These are phyloP conservation scores for Tupaia tana DNA, from an alignment of 2,113 vertebrate species.

Conservation along the genomic window DNA sequence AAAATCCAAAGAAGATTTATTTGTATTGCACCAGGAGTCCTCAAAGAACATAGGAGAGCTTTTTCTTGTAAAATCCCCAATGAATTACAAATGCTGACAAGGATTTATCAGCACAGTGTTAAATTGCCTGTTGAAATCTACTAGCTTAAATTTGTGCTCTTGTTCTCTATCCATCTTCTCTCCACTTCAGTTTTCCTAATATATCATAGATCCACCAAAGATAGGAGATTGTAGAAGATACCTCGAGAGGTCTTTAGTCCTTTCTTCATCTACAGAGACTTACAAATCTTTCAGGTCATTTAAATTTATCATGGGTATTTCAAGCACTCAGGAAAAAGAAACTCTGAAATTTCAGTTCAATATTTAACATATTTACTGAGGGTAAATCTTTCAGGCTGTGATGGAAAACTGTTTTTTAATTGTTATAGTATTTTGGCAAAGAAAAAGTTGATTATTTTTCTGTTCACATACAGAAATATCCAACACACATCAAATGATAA, in stretches of 20 bases:
- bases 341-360: background rate
- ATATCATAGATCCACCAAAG: constrained; percentile 9
- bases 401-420: background rate
- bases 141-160: constrained; percentile 3
- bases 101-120: constrained; percentile 33
- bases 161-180: constrained; percentile 29
- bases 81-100: constrained; percentile 50
- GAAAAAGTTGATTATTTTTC: background rate
- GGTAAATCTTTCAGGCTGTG: background rate
- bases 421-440: background rate
- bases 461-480: background rate
- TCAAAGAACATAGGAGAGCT: background rate
- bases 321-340: background rate
- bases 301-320: constrained; percentile 34
- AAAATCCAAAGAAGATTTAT: constrained; percentile 47
- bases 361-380: background rate
- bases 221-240: background rate
- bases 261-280: background rate
- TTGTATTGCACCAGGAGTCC: background rate
- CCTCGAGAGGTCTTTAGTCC: background rate
- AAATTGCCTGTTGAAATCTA: constrained; percentile 17
- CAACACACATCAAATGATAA: background rate
- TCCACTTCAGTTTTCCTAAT: constrained; percentile 26
- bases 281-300: constrained; percentile 6
- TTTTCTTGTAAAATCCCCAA: constrained; percentile 50